phyloP scores from a whole-genome alignment of 2,113 vertebrate species.

The Antennarius striatus region DNA sequence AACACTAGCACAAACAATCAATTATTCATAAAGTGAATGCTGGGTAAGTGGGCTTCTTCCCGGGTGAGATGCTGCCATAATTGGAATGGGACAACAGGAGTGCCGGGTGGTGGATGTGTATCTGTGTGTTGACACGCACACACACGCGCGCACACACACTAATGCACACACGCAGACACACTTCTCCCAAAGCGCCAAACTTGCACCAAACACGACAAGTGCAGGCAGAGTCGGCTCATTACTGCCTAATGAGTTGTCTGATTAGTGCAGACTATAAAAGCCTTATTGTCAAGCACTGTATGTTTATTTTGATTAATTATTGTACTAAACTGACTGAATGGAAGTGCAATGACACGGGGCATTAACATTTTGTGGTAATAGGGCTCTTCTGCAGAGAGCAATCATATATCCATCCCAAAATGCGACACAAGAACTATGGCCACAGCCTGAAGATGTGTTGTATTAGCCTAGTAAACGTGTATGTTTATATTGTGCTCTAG shows the following conservation, averaged over 20 bases:
- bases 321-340: slow-evolving; percentile 70
- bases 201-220: slow-evolving; percentile 69
- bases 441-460: slow-evolving; percentile 8
- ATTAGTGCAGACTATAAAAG: slow-evolving; percentile 76
- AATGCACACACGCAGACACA: slow-evolving; percentile 31
- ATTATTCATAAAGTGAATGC: slow-evolving; percentile 79
- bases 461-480: not conserved
- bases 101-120: slow-evolving; percentile 42
- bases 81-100: slow-evolving; percentile 76
- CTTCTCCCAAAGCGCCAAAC: slow-evolving; percentile 63
- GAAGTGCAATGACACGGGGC: slow-evolving; percentile 59
- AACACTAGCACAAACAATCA: slow-evolving; percentile 77
- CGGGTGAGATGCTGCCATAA: slow-evolving; percentile 79
- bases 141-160: slow-evolving; percentile 11
- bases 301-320: slow-evolving; percentile 82
- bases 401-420: slow-evolving; percentile 20
- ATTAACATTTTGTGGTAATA: slow-evolving; percentile 57
- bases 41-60: slow-evolving; percentile 77
- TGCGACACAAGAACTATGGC: slow-evolving; percentile 7
- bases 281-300: slow-evolving; percentile 71
- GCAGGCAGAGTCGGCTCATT: slow-evolving; percentile 72
- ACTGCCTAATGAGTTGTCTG: slow-evolving; percentile 80
- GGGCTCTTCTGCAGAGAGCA: slow-evolving; percentile 44
- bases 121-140: slow-evolving; percentile 17
- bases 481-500: slow-evolving; percentile 2